Evolutionary conservation across 2,888 invertebrate species (phyloP).

Genomic region (Sarcophaga caerulescens): DNA sequence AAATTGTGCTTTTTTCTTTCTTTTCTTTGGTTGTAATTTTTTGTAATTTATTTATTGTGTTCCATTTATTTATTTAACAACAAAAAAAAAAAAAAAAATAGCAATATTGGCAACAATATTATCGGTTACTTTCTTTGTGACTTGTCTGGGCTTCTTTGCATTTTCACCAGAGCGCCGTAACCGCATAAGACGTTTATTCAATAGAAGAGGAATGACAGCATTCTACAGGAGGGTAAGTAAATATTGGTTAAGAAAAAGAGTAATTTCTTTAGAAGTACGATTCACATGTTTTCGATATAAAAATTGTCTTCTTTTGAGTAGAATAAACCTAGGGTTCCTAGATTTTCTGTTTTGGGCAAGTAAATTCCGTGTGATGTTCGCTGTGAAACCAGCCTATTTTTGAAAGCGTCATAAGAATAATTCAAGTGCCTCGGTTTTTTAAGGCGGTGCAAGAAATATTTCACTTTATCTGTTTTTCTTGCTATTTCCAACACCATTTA

Average conservation of each 20-base stretch:
- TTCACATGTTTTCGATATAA: too few species aligned
- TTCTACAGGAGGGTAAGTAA: constrained; percentile 77
- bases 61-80: not conserved
- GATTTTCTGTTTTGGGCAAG: too few species aligned
- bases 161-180: constrained; percentile 77
- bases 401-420: too few species aligned
- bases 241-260: not conserved
- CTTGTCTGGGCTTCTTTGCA: constrained; percentile 75
- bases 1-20: not conserved
- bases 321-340: too few species aligned
- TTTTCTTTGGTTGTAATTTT: not conserved
- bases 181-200: constrained; percentile 74
- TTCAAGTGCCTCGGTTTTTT: too few species aligned
- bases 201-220: constrained; percentile 75
- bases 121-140: constrained; percentile 75
- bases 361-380: too few species aligned
- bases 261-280: not conserved
- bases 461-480: too few species aligned
- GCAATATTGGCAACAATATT: constrained; percentile 76
- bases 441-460: too few species aligned
- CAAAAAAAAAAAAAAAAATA: constrained; percentile 42
- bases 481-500: too few species aligned
- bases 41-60: constrained; percentile 38
- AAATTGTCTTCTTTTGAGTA: too few species aligned
- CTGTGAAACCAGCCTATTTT: too few species aligned